Evolutionary conservation across 92 coral and sea anemone species (phyloP).

Genomic region (Ricordea florida): DNA sequence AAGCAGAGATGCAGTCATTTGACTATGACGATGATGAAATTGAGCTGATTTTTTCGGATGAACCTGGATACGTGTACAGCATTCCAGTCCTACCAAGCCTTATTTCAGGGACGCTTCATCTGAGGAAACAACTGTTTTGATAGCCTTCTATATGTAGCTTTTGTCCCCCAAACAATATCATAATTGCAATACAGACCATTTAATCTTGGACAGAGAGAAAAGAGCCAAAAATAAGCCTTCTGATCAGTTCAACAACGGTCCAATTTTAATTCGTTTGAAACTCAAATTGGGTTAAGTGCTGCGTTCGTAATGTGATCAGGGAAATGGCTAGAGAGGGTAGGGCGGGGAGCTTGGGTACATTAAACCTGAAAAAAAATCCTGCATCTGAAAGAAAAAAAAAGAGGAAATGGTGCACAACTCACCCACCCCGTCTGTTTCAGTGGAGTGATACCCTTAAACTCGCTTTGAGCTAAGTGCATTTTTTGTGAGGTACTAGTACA

Average conservation of each 20-base stretch:
- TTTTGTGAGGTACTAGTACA: background rate
- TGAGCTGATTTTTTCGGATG: constrained; percentile 7
- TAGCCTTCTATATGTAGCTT: background rate
- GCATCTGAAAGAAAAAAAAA: background rate
- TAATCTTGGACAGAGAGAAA: background rate
- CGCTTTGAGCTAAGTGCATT: background rate
- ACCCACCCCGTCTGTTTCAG: background rate
- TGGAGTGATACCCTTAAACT: background rate
- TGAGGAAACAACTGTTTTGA: constrained; percentile 3
- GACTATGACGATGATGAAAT: constrained; percentile 31
- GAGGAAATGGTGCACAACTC: background rate
- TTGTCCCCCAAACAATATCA: background rate
- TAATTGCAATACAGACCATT: background rate
- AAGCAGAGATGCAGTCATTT: constrained; percentile 34
- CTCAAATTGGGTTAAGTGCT: background rate
- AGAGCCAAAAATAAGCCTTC: background rate
- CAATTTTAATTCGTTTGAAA: background rate
- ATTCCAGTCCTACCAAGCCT: constrained; percentile 19
- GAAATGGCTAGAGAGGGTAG: background rate
- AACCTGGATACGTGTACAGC: constrained; percentile 22
- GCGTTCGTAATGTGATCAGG: background rate
- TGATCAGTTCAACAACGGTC: background rate
- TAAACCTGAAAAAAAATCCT: background rate
- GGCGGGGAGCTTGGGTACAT: constrained; percentile 2
- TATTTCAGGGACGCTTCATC: constrained; percentile 4